Conservation (phyloP, 2,113 vertebrate species). For the Pterocles gutturalis region DNA sequence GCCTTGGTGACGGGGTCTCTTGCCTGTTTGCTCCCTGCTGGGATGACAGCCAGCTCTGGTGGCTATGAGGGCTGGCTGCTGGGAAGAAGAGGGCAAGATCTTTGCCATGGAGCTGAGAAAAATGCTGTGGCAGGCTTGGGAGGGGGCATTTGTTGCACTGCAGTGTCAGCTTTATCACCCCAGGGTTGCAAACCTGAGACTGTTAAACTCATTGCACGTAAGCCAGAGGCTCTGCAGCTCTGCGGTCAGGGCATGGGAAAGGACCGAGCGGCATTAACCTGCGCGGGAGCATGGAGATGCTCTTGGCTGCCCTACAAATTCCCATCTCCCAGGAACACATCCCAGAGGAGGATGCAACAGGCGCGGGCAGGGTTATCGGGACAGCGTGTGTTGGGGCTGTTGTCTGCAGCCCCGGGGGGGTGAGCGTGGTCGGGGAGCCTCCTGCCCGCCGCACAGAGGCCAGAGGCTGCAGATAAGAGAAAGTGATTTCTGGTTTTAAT, state of each 20-base stretch:
- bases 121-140: background rate
- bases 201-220: rapidly evolving
- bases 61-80: rapidly evolving
- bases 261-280: rapidly evolving
- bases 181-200: background rate
- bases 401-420: background rate
- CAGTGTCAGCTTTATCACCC: rapidly evolving
- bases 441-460: background rate
- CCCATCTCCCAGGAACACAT: background rate
- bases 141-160: background rate
- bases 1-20: rapidly evolving
- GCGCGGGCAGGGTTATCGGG: background rate
- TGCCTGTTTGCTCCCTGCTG: background rate
- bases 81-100: background rate
- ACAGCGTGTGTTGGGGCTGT: background rate
- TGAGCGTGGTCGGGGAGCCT: background rate
- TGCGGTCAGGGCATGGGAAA: rapidly evolving
- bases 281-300: background rate
- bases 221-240: background rate
- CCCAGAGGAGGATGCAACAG: background rate
- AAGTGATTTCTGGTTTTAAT: slow-evolving; percentile 54
- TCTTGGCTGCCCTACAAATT: background rate
- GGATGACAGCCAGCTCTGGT: background rate
- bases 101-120: background rate
- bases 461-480: slow-evolving; percentile 55